Conservation (phyloP, 2,888 invertebrate genomes). For the Machimus rusticus region DNA sequence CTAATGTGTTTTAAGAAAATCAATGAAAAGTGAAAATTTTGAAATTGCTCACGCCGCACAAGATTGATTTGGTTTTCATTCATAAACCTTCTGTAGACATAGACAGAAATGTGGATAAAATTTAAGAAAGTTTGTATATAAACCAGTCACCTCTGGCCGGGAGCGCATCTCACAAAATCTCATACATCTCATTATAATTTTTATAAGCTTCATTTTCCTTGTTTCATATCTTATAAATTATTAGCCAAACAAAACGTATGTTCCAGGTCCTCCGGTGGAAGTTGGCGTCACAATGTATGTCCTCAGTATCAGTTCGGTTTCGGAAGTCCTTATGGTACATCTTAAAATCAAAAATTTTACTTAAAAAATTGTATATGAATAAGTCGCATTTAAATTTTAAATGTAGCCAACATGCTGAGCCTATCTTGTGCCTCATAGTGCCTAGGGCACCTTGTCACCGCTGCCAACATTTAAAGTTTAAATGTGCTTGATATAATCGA, state of each 20-base stretch:
- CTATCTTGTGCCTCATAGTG: background rate
- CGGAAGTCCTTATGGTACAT: conserved; percentile 97
- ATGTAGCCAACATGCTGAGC: conserved; percentile 30
- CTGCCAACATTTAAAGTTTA: conserved; percentile 46
- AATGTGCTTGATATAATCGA: conserved; percentile 42
- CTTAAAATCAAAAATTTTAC: conserved; percentile 48
- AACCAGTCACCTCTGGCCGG: background rate
- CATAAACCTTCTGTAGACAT: conserved; percentile 52
- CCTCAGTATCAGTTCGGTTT: conserved; percentile 97
- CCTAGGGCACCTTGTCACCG: background rate
- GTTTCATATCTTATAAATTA: conserved; percentile 29
- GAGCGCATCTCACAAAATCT: conserved; percentile 24
- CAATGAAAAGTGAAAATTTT: conserved; percentile 24
- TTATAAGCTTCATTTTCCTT: conserved; percentile 36
- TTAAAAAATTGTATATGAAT: conserved; percentile 30
- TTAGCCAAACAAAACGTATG: conserved; percentile 54
- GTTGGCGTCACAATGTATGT: conserved; percentile 98
- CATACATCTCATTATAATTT: conserved; percentile 38
- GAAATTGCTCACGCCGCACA: conserved; percentile 32
- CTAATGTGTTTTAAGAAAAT: conserved; percentile 23
- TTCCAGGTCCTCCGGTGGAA: conserved; percentile 96
- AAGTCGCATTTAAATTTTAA: conserved; percentile 48
- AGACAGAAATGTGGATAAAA: conserved; percentile 9
- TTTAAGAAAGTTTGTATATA: background rate
- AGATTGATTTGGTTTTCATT: conserved; percentile 64